phyloP scores from a whole-genome alignment of 2,888 invertebrate species.

The Steinernema scapterisci region DNA sequence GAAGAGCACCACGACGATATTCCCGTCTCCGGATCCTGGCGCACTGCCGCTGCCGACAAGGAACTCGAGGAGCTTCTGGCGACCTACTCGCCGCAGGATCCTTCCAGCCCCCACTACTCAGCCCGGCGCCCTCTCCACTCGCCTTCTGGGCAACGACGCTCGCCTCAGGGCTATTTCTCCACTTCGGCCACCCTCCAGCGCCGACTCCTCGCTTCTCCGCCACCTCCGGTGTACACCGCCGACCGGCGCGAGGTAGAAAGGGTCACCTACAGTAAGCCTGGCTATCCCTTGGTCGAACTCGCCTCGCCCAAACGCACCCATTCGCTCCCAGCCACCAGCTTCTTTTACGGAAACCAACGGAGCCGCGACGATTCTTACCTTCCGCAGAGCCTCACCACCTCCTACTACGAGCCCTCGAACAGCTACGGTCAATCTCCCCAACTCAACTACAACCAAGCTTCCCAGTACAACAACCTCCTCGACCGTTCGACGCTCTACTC shows the following conservation, averaged over 20 bases:
- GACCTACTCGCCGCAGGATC: slow-evolving; percentile 4
- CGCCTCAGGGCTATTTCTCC: slow-evolving; percentile 6
- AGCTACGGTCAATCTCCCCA: background rate
- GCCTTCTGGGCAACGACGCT: background rate
- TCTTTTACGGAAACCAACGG: background rate
- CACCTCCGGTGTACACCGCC: slow-evolving; percentile 18
- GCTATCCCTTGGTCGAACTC: slow-evolving; percentile 11
- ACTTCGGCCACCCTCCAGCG: slow-evolving; percentile 21
- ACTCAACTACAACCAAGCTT: background rate
- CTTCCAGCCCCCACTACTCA: slow-evolving; percentile 18
- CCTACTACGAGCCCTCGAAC: slow-evolving; percentile 23
- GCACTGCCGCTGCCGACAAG: slow-evolving; percentile 19
- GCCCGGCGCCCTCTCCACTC: slow-evolving; percentile 7
- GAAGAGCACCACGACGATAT: slow-evolving; percentile 29
- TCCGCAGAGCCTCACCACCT: slow-evolving; percentile 19
- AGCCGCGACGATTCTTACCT: too few relatives aligned
- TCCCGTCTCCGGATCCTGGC: slow-evolving; percentile 1
- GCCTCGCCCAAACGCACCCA: slow-evolving; percentile 11
- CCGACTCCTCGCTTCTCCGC: slow-evolving; percentile 12
- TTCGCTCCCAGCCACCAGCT: background rate
- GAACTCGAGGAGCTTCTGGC: slow-evolving; percentile 24
- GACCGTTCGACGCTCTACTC: slow-evolving; percentile 16
- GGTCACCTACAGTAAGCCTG: slow-evolving; percentile 27
- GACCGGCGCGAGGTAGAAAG: slow-evolving; percentile 14
- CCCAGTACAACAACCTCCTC: slow-evolving; percentile 2